phyloP scores from a whole-genome alignment of 1,140 invertebrate genomes.

The Venturia canescens region DNA sequence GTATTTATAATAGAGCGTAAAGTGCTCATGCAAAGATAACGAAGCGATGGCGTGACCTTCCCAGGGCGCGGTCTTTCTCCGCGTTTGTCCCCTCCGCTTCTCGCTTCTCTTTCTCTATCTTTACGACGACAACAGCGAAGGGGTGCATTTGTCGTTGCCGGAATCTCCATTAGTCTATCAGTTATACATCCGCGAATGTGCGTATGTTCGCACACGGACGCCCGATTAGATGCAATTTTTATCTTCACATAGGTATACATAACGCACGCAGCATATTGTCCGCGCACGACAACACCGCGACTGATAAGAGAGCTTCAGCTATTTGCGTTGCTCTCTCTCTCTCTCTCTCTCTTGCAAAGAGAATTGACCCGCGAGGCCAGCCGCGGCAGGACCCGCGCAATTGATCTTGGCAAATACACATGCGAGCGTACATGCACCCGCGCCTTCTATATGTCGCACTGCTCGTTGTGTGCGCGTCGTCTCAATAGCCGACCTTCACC shows the following conservation, averaged over 20 bases:
- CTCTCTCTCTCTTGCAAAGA: background rate
- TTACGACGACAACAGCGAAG: background rate
- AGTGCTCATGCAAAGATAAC: conserved; percentile 60
- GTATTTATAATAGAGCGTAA: conserved; percentile 23
- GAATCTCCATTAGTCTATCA: background rate
- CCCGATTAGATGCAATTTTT: background rate
- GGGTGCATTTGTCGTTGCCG: background rate
- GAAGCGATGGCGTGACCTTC: conserved; percentile 66
- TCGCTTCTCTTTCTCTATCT: background rate
- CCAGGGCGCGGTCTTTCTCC: conserved; percentile 19
- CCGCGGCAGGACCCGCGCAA: conserved; percentile 14
- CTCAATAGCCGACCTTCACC: conserved; percentile 71
- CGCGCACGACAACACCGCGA: background rate
- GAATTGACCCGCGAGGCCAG: conserved; percentile 6
- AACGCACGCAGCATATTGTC: background rate
- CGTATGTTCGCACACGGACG: background rate
- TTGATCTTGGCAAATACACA: background rate
- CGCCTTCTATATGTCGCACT: conserved; percentile 33
- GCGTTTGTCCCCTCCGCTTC: background rate
- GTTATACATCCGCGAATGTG: background rate
- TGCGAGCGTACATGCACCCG: conserved; percentile 28
- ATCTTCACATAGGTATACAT: background rate
- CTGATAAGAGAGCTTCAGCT: background rate
- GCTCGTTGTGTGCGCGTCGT: conserved; percentile 53
- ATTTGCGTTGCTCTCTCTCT: background rate